Base-by-base conservation (phyloP, 1,140 invertebrate genomes). In the Leptinotarsa texana region DNA sequence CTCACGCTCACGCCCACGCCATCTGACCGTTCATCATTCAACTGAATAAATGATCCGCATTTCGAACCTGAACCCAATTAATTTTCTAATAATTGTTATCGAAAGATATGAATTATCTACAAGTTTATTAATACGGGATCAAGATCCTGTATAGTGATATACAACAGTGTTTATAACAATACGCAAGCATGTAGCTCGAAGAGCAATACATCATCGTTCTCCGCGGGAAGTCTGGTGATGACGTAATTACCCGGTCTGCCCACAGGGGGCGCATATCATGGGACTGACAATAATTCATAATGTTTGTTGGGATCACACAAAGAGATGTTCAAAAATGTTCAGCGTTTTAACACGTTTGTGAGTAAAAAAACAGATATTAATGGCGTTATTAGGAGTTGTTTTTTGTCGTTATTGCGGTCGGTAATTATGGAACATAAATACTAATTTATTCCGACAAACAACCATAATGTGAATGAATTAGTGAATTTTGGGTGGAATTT, bases 191-290 rank as follows among this genome's bases (percentile, higher is more conserved):
- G 69, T 61, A 70, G 21, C 15, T 15, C 47, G 18, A 27, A 70
- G 11, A 22, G 69, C 69, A 22, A 70, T 70, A 70, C 69, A 70
- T 70, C 69, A 70, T 70, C 69, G 18, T 22, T 51, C 48, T 22
- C 69, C 15, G 69, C 69, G 18, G 69, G 69, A 13, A 57, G 33
- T 70, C 69, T 48, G 27, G 69, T 70, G 69, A 70, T 70, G 69
- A 70, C 69, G 69, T 70, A 70, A 70, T 70, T 70, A 70, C 69
- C 69, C 69, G 47, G 69, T 70, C 49, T 42, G 49, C 33, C 69
- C 69, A 70, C 69, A 70, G 69, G 69, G 69, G 69, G 69, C 69
- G 69, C 69, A 70, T n/a, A 70, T 51, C 47, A 70, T 70, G 21
- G 63, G 63, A 22, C 15, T 65, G 21, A 65, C 63, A 65, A 65